Conservation (phyloP, 1,140 invertebrate genomes). For the Ganaspis sp. region DNA sequence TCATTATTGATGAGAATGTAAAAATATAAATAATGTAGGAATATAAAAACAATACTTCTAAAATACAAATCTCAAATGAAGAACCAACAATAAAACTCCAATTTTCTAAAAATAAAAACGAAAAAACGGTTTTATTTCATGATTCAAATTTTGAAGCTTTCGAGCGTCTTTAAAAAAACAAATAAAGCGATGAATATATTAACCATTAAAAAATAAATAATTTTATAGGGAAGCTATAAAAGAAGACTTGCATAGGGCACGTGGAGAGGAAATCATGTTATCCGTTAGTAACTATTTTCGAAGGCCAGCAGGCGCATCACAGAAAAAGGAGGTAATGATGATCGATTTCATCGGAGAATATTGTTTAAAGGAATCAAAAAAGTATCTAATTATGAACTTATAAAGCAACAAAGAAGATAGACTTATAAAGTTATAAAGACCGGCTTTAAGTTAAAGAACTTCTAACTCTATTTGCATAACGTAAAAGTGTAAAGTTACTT, state of each 20-base stretch:
- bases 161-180: no score
- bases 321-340: neutral
- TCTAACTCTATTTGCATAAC: neutral
- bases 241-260: no score
- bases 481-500: neutral
- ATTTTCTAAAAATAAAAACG: no score
- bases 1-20: no score
- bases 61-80: no score
- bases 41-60: no score
- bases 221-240: neutral
- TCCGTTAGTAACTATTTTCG: neutral
- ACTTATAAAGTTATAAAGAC: neutral
- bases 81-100: no score
- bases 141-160: no score
- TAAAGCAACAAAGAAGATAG: neutral
- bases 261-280: neutral
- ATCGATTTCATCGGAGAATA: neutral
- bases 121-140: no score
- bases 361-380: neutral
- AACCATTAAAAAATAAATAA: no score
- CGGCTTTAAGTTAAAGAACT: neutral
- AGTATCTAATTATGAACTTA: slow-evolving; percentile 8
- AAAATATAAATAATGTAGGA: no score
- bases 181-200: no score
- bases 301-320: neutral